These are phyloP conservation scores for Sitta europaea DNA, from an alignment of 2,113 vertebrate genomes.

Conservation along the genomic window DNA sequence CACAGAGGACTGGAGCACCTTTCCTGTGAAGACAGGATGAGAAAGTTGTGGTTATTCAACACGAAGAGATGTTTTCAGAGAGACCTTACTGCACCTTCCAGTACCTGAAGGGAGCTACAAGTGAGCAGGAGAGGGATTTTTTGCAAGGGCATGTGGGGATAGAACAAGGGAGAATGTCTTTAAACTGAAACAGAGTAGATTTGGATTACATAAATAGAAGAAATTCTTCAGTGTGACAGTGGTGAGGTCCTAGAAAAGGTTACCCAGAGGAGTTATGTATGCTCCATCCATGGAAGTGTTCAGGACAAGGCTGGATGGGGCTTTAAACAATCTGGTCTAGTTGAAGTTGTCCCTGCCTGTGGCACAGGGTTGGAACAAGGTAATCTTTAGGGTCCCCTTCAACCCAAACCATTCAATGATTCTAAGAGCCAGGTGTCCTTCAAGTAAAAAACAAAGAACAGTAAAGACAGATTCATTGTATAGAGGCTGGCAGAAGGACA, in stretches of 20 bases:
- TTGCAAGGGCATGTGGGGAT: background rate
- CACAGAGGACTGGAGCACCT: background rate
- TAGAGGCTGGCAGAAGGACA: background rate
- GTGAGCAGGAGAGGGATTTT: background rate
- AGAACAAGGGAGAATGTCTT: background rate
- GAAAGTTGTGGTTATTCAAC: background rate
- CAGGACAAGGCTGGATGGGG: too few relatives aligned
- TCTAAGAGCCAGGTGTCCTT: background rate
- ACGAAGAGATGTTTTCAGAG: background rate
- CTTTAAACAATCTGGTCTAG: background rate
- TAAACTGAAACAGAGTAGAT: background rate
- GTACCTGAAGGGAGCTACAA: background rate
- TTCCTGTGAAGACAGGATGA: background rate
- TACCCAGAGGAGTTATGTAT: background rate
- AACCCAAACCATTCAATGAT: background rate
- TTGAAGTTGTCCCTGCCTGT: background rate
- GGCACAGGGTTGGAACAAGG: background rate
- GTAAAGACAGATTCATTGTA: background rate
- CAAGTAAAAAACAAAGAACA: background rate
- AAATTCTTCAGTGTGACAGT: background rate
- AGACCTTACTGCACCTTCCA: background rate
- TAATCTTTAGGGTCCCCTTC: background rate
- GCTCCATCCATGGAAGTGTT: background rate
- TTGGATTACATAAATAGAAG: background rate
- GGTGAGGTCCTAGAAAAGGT: background rate